These are phyloP conservation scores for Danio kyathit DNA, from an alignment of 2,797 vertebrate species.

Conservation along the genomic window DNA sequence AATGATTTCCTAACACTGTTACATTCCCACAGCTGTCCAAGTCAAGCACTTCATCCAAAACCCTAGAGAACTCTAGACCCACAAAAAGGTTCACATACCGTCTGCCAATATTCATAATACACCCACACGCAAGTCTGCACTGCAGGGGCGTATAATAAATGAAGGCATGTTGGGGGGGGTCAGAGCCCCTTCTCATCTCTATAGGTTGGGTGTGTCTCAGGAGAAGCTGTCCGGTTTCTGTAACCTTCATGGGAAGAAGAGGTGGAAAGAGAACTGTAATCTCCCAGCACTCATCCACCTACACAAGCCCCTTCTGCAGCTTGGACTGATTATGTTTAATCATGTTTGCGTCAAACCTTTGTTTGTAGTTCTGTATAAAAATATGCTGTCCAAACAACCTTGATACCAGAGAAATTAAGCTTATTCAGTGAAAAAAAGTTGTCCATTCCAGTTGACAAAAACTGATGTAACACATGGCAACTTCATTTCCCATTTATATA, in stretches of 20 bases:
- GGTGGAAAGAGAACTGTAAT: conserved; percentile 49
- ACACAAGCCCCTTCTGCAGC: conserved; percentile 56
- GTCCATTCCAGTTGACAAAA: no score
- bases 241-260: conserved; percentile 43
- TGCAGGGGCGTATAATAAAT: conserved; percentile 56
- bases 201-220: conserved; percentile 53
- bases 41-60: conserved; percentile 14
- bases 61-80: conserved; percentile 25
- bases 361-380: no score
- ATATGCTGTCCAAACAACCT: no score
- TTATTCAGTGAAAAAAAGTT: no score
- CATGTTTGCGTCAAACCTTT: conserved; percentile 48
- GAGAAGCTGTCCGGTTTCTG: conserved; percentile 62
- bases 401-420: no score
- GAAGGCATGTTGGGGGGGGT: conserved; percentile 48
- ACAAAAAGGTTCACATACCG: conserved; percentile 43
- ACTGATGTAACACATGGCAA: no score
- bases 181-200: conserved; percentile 44
- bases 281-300: conserved; percentile 58
- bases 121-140: conserved; percentile 62
- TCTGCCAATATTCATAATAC: conserved; percentile 51
- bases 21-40: conserved; percentile 36
- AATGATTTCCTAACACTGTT: conserved; percentile 11
- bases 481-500: no score
- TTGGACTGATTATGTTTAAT: conserved; percentile 61